phyloP scores from a whole-genome alignment of 1,140 invertebrate species.

The Pogonomyrmex californicus region DNA sequence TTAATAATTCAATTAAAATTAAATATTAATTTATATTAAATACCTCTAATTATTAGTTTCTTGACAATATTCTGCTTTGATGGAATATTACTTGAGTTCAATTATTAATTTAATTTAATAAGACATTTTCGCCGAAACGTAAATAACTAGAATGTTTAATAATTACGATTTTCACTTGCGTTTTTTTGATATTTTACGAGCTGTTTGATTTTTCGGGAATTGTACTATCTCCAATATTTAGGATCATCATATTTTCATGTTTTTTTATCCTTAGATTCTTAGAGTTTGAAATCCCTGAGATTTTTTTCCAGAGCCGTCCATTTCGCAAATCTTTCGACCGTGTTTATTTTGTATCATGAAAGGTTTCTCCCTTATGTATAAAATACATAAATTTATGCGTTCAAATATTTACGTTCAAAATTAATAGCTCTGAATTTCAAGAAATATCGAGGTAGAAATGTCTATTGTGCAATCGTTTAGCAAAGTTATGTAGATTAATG shows the following conservation, averaged over 20 bases:
- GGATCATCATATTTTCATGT: not conserved
- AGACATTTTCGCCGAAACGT: not conserved
- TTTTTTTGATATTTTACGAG: not conserved
- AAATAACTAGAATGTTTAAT: not conserved
- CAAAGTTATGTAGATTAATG: not conserved
- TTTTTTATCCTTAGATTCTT: not conserved
- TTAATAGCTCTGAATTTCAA: not conserved
- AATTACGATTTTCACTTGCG: not conserved
- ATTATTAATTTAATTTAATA: not conserved
- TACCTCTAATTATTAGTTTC: not conserved
- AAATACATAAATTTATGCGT: not conserved
- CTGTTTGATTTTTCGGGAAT: not conserved
- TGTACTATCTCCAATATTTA: not conserved
- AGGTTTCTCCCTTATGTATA: not conserved
- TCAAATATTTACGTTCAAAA: not conserved
- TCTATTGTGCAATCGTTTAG: not conserved
- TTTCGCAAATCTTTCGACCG: not conserved
- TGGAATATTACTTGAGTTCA: not conserved
- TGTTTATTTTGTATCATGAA: not conserved
- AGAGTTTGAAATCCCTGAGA: too few species aligned
- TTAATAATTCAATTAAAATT: too few species aligned
- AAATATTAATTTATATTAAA: too few species aligned
- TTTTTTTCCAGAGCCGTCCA: not conserved
- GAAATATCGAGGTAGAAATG: not conserved
- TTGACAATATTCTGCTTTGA: not conserved